Base-by-base conservation (phyloP, 2,113 vertebrate species). In the Thamnophis sirtalis region DNA sequence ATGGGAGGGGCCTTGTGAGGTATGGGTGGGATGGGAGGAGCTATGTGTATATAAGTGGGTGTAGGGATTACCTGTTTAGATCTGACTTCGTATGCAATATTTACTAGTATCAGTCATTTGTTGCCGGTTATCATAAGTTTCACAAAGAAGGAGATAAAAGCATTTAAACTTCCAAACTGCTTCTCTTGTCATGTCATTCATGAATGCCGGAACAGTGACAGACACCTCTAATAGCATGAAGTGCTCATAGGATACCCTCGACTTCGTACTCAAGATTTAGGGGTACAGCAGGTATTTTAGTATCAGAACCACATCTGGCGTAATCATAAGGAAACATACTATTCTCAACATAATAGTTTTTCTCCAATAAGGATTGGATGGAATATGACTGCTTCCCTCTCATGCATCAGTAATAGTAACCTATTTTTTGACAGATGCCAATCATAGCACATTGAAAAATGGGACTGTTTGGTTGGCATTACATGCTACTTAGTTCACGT, bases 391-490 rank as follows among this genome's bases (percentile, higher is more conserved):
- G 86, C 87, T 91, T 90, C 86, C 93, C 95, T 95, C 54, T 51
- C 93, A 93, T 68, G 60, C 80, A 91, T n/a, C 49, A 56, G 15
- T n/a, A 92, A 85, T 54, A 94, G 86, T 73, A 95, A 86, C 51
- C 92, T 91, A 10, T 92, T 94, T 94, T 90, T 95, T 92, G 96
- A 96, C 22, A 87, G 50, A 51, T 0, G 0, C 88, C 93, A 93
- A 92, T 38, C 91, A 89, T 5, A 95, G 86, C 92, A 95, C 94
- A 93, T 93, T 84, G 84, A 90, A 94, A 97, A 95, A 93, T 56
- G 63, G 94, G 54, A 91, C 54, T 93, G 28, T 87, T 90, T 93
- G 90, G 95, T 95, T 95, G 92, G 84, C 93, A 94, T 91, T 95
- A 89, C 93, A 80, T 92, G 48, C 87, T 89, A 90, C 92, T 89